These are phyloP conservation scores for Gryllus bimaculatus DNA, from an alignment of 1,140 invertebrate genomes.

Conservation along the genomic window DNA sequence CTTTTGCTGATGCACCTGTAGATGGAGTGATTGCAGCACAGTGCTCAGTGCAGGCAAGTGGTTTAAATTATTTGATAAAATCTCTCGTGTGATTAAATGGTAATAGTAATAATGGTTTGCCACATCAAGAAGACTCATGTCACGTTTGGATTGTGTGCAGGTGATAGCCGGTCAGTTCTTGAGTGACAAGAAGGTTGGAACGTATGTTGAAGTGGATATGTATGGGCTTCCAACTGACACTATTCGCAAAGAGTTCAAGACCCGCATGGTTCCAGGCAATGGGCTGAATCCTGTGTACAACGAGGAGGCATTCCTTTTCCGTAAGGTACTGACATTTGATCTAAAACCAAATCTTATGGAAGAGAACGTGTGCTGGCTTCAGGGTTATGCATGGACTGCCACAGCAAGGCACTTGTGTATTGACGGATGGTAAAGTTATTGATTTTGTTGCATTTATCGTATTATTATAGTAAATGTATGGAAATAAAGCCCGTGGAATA, in stretches of 20 bases:
- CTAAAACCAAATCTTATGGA: too few relatives aligned
- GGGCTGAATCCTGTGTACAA: slow-evolving; percentile 97
- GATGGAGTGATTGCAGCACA: slow-evolving; percentile 99
- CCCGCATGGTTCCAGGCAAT: slow-evolving; percentile 89
- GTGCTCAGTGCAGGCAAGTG: slow-evolving; percentile 83
- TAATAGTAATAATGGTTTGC: too few relatives aligned
- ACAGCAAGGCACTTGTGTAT: too few relatives aligned
- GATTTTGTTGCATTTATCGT: too few relatives aligned
- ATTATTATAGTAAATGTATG: too few relatives aligned
- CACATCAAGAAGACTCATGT: background rate
- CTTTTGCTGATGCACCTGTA: slow-evolving; percentile 97
- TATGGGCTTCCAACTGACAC: slow-evolving; percentile 98
- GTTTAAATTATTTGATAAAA: background rate
- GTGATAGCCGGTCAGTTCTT: slow-evolving; percentile 99
- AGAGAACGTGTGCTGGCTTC: too few relatives aligned
- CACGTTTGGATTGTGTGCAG: slow-evolving; percentile 36
- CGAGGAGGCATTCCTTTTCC: slow-evolving; percentile 95
- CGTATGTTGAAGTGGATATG: slow-evolving; percentile 99
- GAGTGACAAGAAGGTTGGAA: slow-evolving; percentile 96
- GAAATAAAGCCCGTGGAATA: too few relatives aligned
- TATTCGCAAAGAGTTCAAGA: slow-evolving; percentile 95
- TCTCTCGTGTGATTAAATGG: too few relatives aligned
- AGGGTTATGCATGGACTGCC: too few relatives aligned
- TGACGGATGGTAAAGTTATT: too few relatives aligned
- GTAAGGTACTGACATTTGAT: slow-evolving; percentile 54